Percentiles rank a stretch among this genome's conserved stretches.
Conservation (phyloP, 2,888 invertebrate genomes). For the Tetropium fuscum region DNA sequence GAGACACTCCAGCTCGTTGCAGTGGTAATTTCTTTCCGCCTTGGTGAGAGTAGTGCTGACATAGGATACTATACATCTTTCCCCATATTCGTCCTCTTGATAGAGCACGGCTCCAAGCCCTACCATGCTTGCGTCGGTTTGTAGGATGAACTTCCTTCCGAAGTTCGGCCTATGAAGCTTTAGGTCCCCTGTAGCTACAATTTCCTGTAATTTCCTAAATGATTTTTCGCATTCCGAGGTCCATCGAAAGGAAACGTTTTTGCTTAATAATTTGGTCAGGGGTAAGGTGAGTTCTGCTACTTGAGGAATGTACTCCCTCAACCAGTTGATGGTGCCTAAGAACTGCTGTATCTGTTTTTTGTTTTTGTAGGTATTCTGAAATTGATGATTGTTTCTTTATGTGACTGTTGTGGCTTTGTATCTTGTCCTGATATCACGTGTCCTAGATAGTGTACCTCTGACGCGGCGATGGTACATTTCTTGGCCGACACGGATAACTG, state of each 20-base stretch:
- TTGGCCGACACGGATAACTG: background rate
- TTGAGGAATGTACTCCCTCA: constrained; percentile 18
- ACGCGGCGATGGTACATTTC: constrained; percentile 3
- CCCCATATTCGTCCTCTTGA: background rate
- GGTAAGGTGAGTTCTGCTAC: background rate
- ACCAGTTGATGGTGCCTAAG: constrained; percentile 21
- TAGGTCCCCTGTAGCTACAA: background rate
- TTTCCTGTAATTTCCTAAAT: background rate
- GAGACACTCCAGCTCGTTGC: constrained; percentile 37
- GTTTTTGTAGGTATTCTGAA: background rate
- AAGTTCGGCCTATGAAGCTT: background rate
- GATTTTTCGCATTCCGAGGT: background rate
- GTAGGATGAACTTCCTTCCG: background rate
- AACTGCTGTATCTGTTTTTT: constrained; percentile 20
- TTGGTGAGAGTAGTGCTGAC: constrained; percentile 18
- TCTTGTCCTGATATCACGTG: background rate
- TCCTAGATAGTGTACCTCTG: constrained; percentile 18
- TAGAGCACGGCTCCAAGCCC: background rate
- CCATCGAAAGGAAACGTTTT: background rate
- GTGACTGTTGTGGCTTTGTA: background rate
- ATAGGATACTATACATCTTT: constrained; percentile 27
- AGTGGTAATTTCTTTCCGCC: constrained; percentile 25
- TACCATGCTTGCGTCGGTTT: background rate
- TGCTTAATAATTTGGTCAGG: background rate
- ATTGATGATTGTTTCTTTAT: background rate